Conservation (phyloP, 2,113 vertebrate species). For the Macrotus californicus region DNA sequence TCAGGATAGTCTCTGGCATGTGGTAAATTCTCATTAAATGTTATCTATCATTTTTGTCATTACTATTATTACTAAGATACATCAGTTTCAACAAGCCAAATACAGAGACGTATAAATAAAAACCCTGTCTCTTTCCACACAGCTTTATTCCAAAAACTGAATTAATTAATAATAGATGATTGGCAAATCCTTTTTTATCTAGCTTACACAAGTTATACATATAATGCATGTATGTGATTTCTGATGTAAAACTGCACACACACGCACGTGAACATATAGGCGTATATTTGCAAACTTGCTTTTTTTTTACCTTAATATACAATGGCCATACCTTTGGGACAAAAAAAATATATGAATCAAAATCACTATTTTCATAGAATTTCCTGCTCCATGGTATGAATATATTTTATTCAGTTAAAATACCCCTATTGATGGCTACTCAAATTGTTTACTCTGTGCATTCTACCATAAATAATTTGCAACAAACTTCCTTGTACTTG, state of each 20-base stretch:
- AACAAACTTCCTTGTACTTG: background rate
- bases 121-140: background rate
- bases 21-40: background rate
- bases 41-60: background rate
- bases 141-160: background rate
- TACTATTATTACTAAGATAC: background rate
- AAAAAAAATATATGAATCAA: background rate
- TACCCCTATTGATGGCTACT: background rate
- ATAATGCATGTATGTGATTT: background rate
- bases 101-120: background rate
- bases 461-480: background rate
- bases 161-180: background rate
- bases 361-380: conserved; percentile 5
- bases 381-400: background rate
- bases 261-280: fast-evolving
- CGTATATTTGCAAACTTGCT: background rate
- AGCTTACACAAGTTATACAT: background rate
- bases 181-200: background rate
- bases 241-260: background rate
- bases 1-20: background rate
- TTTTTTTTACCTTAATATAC: background rate
- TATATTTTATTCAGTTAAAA: conserved; percentile 3
- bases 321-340: background rate
- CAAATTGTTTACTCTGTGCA: background rate
- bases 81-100: background rate